Evolutionary conservation across 2,888 invertebrate species (phyloP).

Genomic region (Catonia carolina): DNA sequence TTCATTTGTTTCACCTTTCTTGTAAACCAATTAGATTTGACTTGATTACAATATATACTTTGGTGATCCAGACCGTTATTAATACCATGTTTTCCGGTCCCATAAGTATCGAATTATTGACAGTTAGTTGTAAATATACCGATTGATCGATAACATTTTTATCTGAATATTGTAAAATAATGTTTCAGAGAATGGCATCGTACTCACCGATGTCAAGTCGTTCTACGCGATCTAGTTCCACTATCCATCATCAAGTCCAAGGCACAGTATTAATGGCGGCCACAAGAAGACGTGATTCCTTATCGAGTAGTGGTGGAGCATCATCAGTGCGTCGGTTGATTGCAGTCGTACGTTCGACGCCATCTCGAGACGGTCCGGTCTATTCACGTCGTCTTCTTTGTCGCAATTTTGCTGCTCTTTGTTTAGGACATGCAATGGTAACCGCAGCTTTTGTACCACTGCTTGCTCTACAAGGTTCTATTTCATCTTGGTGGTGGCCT

Average conservation of each 20-base stretch:
- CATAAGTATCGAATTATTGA: too few relatives aligned
- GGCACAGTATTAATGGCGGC: constrained; percentile 23
- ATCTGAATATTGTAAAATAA: neutral
- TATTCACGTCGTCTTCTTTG: constrained; percentile 37
- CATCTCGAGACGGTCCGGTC: constrained; percentile 37
- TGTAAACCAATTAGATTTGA: too few relatives aligned
- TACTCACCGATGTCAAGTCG: constrained; percentile 38
- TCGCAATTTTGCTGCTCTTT: constrained; percentile 43
- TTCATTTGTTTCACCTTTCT: too few relatives aligned
- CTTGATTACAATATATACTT: too few relatives aligned
- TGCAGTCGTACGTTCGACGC: constrained; percentile 45
- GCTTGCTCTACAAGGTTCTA: constrained; percentile 50
- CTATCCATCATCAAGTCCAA: constrained; percentile 41
- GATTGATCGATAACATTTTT: too few relatives aligned
- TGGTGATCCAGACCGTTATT: too few relatives aligned
- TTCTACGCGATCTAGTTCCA: constrained; percentile 50
- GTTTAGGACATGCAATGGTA: constrained; percentile 53
- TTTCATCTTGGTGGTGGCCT: constrained; percentile 46
- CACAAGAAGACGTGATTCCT: constrained; percentile 50
- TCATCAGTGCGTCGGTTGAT: constrained; percentile 69
- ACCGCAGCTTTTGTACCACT: constrained; percentile 59
- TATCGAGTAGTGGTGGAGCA: constrained; percentile 66
- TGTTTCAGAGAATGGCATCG: constrained; percentile 26
- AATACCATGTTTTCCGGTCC: too few relatives aligned
- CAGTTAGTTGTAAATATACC: too few relatives aligned